phyloP scores from a whole-genome alignment of 2,797 vertebrate genomes.

The Sebastes hopkinsi region DNA sequence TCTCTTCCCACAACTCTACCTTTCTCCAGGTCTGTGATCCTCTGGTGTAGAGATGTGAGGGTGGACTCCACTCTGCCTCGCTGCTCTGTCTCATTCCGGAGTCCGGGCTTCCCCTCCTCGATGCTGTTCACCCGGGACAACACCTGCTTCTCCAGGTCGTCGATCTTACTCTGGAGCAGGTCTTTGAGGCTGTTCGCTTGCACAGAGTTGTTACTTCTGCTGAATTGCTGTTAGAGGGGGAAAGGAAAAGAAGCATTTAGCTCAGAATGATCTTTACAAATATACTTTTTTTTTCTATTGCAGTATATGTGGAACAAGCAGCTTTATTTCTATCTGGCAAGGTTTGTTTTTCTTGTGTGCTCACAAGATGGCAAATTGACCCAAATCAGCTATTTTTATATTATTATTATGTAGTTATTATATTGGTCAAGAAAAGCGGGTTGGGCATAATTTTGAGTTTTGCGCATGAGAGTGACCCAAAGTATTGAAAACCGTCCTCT shows the following conservation, averaged over 20 bases:
- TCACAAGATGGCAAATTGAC: not conserved
- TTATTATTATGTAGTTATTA: too few species aligned
- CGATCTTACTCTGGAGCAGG: slow-evolving; percentile 95
- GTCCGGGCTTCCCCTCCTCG: slow-evolving; percentile 91
- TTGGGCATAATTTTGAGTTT: slow-evolving; percentile 2
- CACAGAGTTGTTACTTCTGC: slow-evolving; percentile 92
- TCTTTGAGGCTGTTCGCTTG: slow-evolving; percentile 95
- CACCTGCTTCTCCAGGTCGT: slow-evolving; percentile 96
- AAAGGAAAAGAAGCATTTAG: not conserved
- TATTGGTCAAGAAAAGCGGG: not conserved
- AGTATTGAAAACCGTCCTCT: slow-evolving; percentile 4
- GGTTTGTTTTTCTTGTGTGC: not conserved
- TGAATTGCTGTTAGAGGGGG: slow-evolving; percentile 88
- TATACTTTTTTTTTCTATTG: slow-evolving; percentile 13
- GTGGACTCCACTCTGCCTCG: slow-evolving; percentile 93
- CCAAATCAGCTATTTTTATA: too few species aligned
- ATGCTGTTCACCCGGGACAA: slow-evolving; percentile 94
- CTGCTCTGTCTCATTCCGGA: slow-evolving; percentile 93
- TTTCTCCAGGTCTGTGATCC: slow-evolving; percentile 98
- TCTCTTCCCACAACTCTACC: slow-evolving; percentile 71
- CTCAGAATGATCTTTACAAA: not conserved
- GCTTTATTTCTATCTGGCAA: not conserved
- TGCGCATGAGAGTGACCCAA: slow-evolving; percentile 3
- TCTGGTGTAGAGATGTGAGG: slow-evolving; percentile 94
- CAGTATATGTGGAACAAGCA: not conserved